Evolutionary conservation across 2,797 vertebrate species (phyloP).

Genomic region (Enteromius paludinosus): DNA sequence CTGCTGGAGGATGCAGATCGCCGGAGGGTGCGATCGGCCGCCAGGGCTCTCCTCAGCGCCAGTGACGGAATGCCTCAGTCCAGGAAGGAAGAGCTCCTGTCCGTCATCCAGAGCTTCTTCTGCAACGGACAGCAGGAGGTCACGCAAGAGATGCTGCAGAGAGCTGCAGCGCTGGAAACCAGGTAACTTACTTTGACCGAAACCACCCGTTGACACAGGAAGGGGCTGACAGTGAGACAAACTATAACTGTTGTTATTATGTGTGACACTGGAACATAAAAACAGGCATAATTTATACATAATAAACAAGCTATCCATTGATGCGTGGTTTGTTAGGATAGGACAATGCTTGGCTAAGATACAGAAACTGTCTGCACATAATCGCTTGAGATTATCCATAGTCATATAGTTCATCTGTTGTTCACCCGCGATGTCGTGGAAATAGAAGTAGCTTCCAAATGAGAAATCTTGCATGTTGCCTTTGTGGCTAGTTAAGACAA

Average conservation of each 20-base stretch:
- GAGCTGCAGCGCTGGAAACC: slow-evolving; percentile 87
- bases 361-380: too few relatives aligned
- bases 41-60: slow-evolving; percentile 88
- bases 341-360: too few relatives aligned
- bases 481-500: too few relatives aligned
- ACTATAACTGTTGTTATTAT: neutral
- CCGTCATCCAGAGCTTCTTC: slow-evolving; percentile 81
- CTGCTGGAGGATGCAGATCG: slow-evolving; percentile 88
- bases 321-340: too few relatives aligned
- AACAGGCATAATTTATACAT: too few relatives aligned
- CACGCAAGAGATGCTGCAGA: slow-evolving; percentile 80
- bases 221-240: neutral
- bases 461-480: too few relatives aligned
- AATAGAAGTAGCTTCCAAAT: too few relatives aligned
- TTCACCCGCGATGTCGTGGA: too few relatives aligned
- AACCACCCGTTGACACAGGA: neutral
- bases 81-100: slow-evolving; percentile 84
- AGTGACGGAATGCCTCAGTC: slow-evolving; percentile 82
- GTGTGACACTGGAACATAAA: too few relatives aligned
- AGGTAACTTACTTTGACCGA: slow-evolving; percentile 68
- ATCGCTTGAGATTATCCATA: too few relatives aligned
- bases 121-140: slow-evolving; percentile 68
- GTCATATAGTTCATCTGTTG: too few relatives aligned
- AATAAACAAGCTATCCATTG: too few relatives aligned
- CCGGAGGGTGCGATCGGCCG: slow-evolving; percentile 89